Base-by-base conservation (phyloP, 2,113 vertebrate species). In the Piaya cayana region DNA sequence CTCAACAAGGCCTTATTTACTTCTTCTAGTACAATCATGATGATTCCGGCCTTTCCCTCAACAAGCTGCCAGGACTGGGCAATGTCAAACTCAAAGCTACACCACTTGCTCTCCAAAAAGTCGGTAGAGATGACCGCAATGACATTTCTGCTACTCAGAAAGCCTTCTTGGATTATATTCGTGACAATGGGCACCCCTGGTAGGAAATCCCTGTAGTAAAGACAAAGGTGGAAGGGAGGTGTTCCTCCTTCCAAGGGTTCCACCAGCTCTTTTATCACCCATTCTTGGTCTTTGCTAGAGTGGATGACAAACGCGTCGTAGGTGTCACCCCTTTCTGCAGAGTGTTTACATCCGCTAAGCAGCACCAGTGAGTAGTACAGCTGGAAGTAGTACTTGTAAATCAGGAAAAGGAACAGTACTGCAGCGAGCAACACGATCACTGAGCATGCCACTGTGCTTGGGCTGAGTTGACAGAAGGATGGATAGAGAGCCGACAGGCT, bases 301-400 rank as follows among this genome's bases (percentile, higher is more conserved):
- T 98, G 98, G 87, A 98, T 98, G 12, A 98, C 98, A 88, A 98
- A 98, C 1, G 98, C 98, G 23, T 98, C 98, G 3, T 98, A 98
- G 27, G n/a, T 91, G 15, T 78, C 83, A 4, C 97, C 97, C 3
- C 96, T 93, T 77, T 94, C 91, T 30, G 89, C 64, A 1, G 95
- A 94, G 32, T 49, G 93, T 42, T 89, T 97, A 72, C 96, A 98
- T 13, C 98, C 97, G 52, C 88, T 94, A 63, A 98, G 92, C 88
- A 98, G 96, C 92, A 98, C 83, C 86, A 97, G 1, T 0, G 36
- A 21, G 53, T 97, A 97, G 74, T 97, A 97, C 5, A 98, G 80
- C 69, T 98, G 97, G 82, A 98, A 98, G 95, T 98, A 98, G 84
- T 97, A 98, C 45, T 95, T 98, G 82, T 98, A 98, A 88, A 97